These are phyloP conservation scores for Plebejus melissa DNA, from an alignment of 2,888 invertebrate genomes.

Conservation along the genomic window DNA sequence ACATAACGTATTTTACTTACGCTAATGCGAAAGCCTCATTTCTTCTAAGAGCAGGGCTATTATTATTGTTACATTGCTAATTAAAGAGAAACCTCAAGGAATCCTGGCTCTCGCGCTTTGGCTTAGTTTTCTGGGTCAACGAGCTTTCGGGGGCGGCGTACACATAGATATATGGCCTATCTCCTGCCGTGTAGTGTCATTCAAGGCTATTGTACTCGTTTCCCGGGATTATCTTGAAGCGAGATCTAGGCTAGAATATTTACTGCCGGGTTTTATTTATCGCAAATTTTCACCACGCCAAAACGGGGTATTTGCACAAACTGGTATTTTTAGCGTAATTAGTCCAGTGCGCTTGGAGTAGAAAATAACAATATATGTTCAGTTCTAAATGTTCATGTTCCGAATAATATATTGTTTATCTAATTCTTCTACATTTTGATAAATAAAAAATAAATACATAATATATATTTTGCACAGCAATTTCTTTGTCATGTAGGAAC, in stretches of 20 bases:
- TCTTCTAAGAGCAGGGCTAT: conserved; percentile 20
- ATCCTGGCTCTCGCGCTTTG: conserved; percentile 29
- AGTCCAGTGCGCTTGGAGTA: not conserved
- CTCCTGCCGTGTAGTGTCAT: conserved; percentile 36
- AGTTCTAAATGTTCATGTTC: not conserved
- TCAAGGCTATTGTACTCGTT: conserved; percentile 38
- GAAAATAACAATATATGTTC: not conserved
- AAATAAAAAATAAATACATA: no score
- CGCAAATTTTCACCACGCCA: conserved; percentile 4
- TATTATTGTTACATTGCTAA: conserved; percentile 30
- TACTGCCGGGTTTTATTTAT: conserved; percentile 26
- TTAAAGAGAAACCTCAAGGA: conserved; percentile 32
- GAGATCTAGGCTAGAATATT: conserved; percentile 24
- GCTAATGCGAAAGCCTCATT: conserved; percentile 5
- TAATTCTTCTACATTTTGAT: no score
- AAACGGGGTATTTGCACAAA: not conserved
- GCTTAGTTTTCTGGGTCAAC: conserved; percentile 42
- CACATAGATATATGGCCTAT: conserved; percentile 34
- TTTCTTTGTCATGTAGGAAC: no score
- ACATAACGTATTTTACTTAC: conserved; percentile 22
- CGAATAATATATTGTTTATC: not conserved
- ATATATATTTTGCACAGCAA: no score
- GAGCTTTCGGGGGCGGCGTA: conserved; percentile 40
- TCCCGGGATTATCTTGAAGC: conserved; percentile 36
- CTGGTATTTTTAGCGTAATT: not conserved